Percentiles rank a stretch among this genome's conserved stretches.
Conservation (phyloP, 2,888 invertebrate genomes). For the Mimachlamys varia region DNA sequence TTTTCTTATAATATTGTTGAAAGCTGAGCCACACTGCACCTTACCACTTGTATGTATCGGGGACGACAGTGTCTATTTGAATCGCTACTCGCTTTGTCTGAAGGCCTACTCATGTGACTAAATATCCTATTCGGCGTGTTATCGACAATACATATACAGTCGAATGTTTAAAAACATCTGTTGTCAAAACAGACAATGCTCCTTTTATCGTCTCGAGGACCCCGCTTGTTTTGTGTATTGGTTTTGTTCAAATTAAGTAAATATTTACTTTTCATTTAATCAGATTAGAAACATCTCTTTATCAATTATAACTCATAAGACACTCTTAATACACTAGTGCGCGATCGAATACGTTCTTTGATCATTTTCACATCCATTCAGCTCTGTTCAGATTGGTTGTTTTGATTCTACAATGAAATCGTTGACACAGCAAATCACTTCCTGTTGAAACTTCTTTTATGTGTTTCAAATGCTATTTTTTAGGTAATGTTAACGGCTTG, state of each 20-base stretch:
- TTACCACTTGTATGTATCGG: neutral
- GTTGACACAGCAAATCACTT: too few species aligned
- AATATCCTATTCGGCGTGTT: neutral
- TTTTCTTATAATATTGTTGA: constrained; percentile 34
- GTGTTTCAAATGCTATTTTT: too few species aligned
- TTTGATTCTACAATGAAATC: too few species aligned
- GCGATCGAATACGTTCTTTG: neutral
- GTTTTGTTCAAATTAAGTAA: neutral
- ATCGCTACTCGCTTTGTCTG: neutral
- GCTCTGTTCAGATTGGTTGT: too few species aligned
- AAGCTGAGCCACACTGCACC: neutral
- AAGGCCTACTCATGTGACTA: neutral
- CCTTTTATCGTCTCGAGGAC: neutral
- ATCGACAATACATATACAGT: neutral
- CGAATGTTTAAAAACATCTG: neutral
- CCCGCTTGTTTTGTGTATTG: neutral
- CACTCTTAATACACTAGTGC: neutral
- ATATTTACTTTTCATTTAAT: constrained; percentile 21
- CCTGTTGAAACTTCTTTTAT: too few species aligned
- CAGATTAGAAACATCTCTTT: neutral
- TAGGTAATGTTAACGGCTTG: too few species aligned
- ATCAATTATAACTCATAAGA: neutral
- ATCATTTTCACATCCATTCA: neutral
- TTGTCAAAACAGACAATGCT: neutral
- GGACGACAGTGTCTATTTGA: neutral